A percentile compares a stretch with the other conserved stretches of the same genome.
These are phyloP conservation scores for Eciton burchellii DNA, from an alignment of 1,140 invertebrate genomes.

Conservation along the genomic window DNA sequence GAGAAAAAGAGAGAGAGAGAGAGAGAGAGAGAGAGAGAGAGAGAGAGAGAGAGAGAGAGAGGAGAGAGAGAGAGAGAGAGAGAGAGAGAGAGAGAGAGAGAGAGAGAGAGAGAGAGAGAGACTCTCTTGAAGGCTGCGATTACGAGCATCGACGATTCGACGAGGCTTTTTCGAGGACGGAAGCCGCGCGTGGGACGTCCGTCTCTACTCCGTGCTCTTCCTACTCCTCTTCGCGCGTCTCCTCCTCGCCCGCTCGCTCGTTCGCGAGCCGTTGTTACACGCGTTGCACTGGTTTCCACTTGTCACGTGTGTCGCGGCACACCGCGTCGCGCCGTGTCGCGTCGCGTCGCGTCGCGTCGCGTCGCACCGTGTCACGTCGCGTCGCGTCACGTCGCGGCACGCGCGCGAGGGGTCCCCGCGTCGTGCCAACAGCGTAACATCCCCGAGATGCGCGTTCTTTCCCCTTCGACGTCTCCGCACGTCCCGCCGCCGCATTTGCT, in stretches of 20 bases:
- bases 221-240: neutral
- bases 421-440: constrained; percentile 57
- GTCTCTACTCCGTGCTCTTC: neutral
- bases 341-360: constrained; percentile 64
- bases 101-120: neutral
- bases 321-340: constrained; percentile 20
- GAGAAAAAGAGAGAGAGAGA: no score
- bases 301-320: constrained; percentile 67
- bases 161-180: constrained; percentile 1
- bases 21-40: no score
- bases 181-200: neutral
- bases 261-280: neutral
- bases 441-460: constrained; percentile 14
- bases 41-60: no score
- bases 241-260: constrained; percentile 6
- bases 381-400: constrained; percentile 14
- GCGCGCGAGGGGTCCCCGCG: constrained; percentile 4
- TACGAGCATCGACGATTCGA: neutral
- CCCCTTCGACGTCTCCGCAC: neutral
- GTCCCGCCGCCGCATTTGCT: neutral
- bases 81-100: no score
- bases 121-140: neutral
- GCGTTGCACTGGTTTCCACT: constrained; percentile 63
- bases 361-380: constrained; percentile 26
- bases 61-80: no score